Evolutionary conservation across 2,113 vertebrate species (phyloP), one percentile per base, ranked within the genome.

Genomic region (Pteronura brasiliensis): DNA sequence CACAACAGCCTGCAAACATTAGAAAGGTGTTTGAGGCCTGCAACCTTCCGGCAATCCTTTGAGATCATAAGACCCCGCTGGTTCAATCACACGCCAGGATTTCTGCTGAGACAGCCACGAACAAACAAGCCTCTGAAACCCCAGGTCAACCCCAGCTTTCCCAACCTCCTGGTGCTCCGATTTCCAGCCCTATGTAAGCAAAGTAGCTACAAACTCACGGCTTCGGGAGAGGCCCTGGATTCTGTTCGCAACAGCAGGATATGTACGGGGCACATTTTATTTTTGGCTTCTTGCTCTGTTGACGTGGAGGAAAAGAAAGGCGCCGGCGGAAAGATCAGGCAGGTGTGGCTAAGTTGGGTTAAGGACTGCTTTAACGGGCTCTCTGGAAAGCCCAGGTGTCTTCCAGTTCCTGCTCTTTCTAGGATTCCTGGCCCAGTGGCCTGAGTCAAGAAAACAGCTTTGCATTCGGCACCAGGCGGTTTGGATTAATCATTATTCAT

Each of bases 401-500:
- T 74, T 83, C 59, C n/a, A 84, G 61, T 29, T 82, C 14, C 94
- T 71, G 49, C 11, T 92, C 94, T 85, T 97, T 94, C 90, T 20
- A 34, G 94, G 90, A 82, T 97, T 97, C 93, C 52, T 27, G 7
- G 79, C 85, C 49, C 52, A 80, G 18, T 4, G 21, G 87, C 84
- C 44, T 77, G 4, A 23, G 15, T 90, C 85, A 74, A 0, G 63
- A 80, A 77, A 0, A 59, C 71, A 93, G 76, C 55, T 95, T 90
- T 86, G n/a, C 63, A 69, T 82, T 39, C 36, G 6, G 67, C 90
- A 49, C 42, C 6, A 23, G n/a, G 87, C 6, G 0, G 88, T 90
- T 96, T 67, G 67, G 55, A 42, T 81, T 97, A 86, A 97, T 90
- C 90, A 97, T 96, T 96, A 74, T 63, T 89, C 74, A 84, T 71